Evolutionary conservation across 2,888 invertebrate species (phyloP), one percentile per base, ranked within the genome.

Genomic region (Lepidochrysops patricia): DNA sequence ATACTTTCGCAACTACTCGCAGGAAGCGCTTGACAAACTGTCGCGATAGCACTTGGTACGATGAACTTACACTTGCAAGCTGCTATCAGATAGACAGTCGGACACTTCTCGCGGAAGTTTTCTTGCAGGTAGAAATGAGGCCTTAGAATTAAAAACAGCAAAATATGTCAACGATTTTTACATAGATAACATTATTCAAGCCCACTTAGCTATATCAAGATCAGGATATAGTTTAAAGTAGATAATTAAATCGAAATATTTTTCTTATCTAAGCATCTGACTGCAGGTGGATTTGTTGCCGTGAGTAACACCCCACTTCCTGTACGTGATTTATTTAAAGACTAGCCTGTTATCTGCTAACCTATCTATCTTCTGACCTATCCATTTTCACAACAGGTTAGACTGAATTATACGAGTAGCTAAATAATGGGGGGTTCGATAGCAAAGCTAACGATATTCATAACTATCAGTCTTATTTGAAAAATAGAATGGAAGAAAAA

Each of bases 321-420:
- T 82, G 77, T 76, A 69, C 72, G 76, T 83, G 82, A 82, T 84
- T 85, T 79, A 86, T 85, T 84, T 84, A 83, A 84, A 83, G 85
- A 83, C 82, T 77, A 77, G 69, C 72, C 79, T 83, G 86, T 83
- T 88, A 89, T 85, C 88, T 83, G 77, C 63, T 77, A 77, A 72
- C 72, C 77, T 86, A 86, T 88, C 84, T 80, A 86, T 89, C 88
- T 83, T 78, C 62, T 77, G 77, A 72, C 72, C 77, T 86, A 86
- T 88, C 84, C 81, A 86, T 89, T 89, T 85, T 80, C 73, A 77
- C 75, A 78, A 79, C 80, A 82, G 78, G 79, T 75, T 75, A 78
- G 73, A 71, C 77, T 72, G 81, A 43, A 12, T 23, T 43, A 43
- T 19, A n/a, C n/a, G n/a, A n/a, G n/a, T n/a, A 43, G 43, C 43